A percentile compares a stretch with the other conserved stretches of the same genome.
Conservation (phyloP, 2,797 vertebrate species). For the Natrix natrix region DNA sequence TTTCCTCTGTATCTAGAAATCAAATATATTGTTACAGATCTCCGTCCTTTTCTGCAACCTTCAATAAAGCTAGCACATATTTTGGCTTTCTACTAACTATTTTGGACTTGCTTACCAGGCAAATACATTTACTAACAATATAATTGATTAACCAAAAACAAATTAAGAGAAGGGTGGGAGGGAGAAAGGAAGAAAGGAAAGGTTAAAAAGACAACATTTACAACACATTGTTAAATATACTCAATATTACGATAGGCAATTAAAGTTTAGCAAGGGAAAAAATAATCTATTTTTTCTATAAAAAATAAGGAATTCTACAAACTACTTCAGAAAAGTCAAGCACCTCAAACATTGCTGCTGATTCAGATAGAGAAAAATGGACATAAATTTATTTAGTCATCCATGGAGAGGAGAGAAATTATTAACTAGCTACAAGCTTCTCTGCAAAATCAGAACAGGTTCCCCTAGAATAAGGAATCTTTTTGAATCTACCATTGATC, state of each 20-base stretch:
- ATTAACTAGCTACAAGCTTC: neutral
- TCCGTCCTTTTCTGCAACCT: neutral
- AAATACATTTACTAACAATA: neutral
- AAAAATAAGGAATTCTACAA: neutral
- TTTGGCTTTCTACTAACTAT: neutral
- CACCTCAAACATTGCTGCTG: neutral
- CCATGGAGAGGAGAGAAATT: neutral
- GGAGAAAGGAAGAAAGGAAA: neutral
- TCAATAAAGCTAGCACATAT: neutral
- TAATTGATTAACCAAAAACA: neutral
- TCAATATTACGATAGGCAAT: neutral
- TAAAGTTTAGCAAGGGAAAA: neutral
- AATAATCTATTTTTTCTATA: neutral
- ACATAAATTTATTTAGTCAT: neutral
- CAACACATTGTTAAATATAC: neutral
- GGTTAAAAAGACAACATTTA: neutral
- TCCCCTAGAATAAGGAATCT: neutral
- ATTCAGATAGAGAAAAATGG: neutral
- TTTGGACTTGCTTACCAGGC: neutral
- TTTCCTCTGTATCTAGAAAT: neutral
- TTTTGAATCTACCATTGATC: neutral
- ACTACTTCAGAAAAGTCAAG: neutral
- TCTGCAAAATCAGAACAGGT: neutral
- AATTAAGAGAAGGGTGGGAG: neutral
- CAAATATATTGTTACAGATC: neutral